Evolutionary conservation across 1,140 invertebrate species (phyloP).

Genomic region (Dermatophagoides farinae): DNA sequence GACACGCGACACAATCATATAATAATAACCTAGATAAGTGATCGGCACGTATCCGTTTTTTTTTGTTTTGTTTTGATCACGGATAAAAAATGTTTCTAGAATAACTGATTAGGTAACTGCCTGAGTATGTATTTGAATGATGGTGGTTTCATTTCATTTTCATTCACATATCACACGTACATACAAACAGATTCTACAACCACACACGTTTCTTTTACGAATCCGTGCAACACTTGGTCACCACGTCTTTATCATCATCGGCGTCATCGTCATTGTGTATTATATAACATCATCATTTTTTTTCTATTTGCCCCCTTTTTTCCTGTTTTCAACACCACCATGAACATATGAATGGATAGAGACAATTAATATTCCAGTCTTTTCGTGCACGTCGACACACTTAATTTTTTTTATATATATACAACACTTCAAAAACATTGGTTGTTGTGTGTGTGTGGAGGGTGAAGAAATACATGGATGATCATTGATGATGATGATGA

Average conservation of each 20-base stretch:
- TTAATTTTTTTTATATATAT: neutral
- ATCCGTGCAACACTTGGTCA: too few relatives aligned
- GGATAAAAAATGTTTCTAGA: neutral
- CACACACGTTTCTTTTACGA: too few relatives aligned
- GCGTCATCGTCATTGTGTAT: too few relatives aligned
- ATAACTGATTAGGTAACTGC: neutral
- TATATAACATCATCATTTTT: too few relatives aligned
- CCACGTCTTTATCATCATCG: too few relatives aligned
- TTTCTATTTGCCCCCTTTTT: too few relatives aligned
- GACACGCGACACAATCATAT: too few relatives aligned
- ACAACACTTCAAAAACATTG: too few relatives aligned
- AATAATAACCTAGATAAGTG: too few relatives aligned
- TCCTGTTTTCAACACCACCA: too few relatives aligned
- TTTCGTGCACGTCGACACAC: neutral
- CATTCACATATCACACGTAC: neutral
- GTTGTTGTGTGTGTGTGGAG: neutral
- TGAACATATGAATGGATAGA: neutral
- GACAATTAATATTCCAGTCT: conserved; percentile 11
- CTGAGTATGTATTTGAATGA: neutral
- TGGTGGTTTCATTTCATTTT: neutral
- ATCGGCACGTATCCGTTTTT: too few relatives aligned
- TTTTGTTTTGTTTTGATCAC: neutral
- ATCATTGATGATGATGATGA: neutral
- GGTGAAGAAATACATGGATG: neutral
- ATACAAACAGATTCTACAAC: neutral